Percentiles rank a stretch among this genome's conserved stretches.
phyloP scores from a whole-genome alignment of 2,888 invertebrate genomes.

The Fragum whitleyi region DNA sequence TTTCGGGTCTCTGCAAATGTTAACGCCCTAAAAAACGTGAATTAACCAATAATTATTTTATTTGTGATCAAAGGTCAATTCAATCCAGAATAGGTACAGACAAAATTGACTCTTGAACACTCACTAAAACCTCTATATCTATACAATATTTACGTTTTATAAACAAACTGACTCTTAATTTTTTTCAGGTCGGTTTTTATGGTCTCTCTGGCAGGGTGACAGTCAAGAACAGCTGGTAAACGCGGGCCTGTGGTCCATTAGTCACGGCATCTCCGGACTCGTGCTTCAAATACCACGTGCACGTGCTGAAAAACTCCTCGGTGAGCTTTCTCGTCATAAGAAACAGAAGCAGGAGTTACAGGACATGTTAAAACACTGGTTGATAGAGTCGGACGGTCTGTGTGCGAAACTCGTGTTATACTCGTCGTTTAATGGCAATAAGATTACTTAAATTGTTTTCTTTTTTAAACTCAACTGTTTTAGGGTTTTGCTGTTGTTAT shows the following conservation, averaged over 20 bases:
- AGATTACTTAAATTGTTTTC: constrained; percentile 5
- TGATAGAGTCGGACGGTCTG: constrained; percentile 61
- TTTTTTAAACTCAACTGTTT: too few species aligned
- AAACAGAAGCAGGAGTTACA: constrained; percentile 58
- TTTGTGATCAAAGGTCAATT: too few species aligned
- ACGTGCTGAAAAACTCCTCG: constrained; percentile 56
- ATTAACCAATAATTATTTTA: too few species aligned
- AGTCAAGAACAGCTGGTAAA: constrained; percentile 59
- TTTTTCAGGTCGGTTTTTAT: constrained; percentile 67
- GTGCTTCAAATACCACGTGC: constrained; percentile 69
- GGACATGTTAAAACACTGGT: constrained; percentile 65
- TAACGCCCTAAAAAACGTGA: too few species aligned
- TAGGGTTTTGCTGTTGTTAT: too few species aligned
- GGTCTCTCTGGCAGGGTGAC: constrained; percentile 68
- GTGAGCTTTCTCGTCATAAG: constrained; percentile 59
- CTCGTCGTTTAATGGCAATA: constrained; percentile 54
- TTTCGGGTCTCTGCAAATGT: too few species aligned
- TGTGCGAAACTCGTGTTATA: constrained; percentile 68
- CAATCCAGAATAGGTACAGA: too few species aligned
- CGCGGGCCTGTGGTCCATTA: constrained; percentile 68
- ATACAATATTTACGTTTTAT: too few species aligned
- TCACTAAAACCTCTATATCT: too few species aligned
- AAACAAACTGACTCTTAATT: too few species aligned
- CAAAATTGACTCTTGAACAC: too few species aligned
- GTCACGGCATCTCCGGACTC: constrained; percentile 64